A percentile compares a stretch with the other conserved stretches of the same genome.
Conservation (phyloP, 2,113 vertebrate species). For the Ia io region DNA sequence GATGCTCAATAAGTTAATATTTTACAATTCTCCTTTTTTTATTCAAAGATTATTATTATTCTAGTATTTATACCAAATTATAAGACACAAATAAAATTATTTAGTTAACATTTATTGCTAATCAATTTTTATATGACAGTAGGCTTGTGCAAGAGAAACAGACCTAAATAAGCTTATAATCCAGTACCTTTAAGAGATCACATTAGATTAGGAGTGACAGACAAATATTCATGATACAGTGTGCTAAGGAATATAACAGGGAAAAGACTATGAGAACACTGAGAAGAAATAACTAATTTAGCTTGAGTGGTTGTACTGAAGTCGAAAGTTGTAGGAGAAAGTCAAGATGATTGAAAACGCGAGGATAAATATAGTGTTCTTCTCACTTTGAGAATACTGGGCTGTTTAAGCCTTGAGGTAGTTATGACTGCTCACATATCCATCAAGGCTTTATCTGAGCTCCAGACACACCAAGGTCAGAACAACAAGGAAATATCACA, state of each 20-base stretch:
- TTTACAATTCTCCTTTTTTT: neutral
- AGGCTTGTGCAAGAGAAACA: neutral
- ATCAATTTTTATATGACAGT: neutral
- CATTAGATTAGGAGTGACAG: neutral
- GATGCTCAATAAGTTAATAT: neutral
- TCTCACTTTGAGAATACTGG: constrained; percentile 43
- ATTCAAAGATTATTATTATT: neutral
- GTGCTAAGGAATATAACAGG: neutral
- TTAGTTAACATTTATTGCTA: neutral
- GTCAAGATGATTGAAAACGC: constrained; percentile 52
- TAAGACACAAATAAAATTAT: neutral
- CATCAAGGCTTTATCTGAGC: constrained; percentile 59
- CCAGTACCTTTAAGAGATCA: neutral
- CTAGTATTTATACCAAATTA: neutral
- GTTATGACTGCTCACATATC: constrained; percentile 63
- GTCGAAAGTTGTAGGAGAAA: neutral
- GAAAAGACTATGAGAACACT: neutral
- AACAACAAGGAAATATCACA: constrained; percentile 69
- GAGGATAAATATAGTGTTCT: constrained; percentile 57
- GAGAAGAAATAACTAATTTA: constrained; percentile 25
- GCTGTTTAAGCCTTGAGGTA: constrained; percentile 63
- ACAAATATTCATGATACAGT: neutral
- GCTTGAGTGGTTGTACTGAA: neutral
- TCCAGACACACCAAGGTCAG: constrained; percentile 76
- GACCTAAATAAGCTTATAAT: neutral